Evolutionary conservation across 1,140 invertebrate genomes (phyloP), one percentile per base, ranked within the genome.

Genomic region (Episyrphus balteatus): DNA sequence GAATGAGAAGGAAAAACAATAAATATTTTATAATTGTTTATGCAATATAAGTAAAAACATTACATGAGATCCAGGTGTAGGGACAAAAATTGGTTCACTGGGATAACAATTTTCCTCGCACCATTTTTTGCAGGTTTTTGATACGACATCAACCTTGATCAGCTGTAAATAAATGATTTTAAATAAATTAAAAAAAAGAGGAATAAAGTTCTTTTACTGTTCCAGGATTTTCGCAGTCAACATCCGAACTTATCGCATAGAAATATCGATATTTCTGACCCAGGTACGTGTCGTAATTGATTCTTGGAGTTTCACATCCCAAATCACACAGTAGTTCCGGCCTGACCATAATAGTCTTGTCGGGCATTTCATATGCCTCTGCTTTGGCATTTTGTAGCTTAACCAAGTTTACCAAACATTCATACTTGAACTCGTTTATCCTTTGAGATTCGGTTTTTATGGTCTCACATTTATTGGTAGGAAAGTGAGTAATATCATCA

Each of bases 211-310:
- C 10, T 60, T 71, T 75, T 71, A 89, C 85, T 38, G 79, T 80
- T 58, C 87, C 88, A 6, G 87, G 86, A 71, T 86, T 84, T 3
- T 82, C 75, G 3, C 78, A 69, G 62, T 91, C 87, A 2, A 91
- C 85, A 67, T 92, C 88, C 12, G 84, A 84, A 50, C 86, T 88
- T 39, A 92, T 90, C 0, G 86, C 88, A 59, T 93, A 94, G 62
- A 92, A 92, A 65, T 86, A 93, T 46, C 79, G 73, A 62, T 94
- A 93, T 8, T 75, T 70, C 48, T 61, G 71, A 55, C 86, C 86
- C 46, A 83, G 75, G 66, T 73, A 73, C 13, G 61, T 57, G 18
- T 82, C 77, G 49, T 87, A 86, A 70, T 90, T 81, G 44, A 92
- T 82, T 40, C 82, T 73, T 0, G 90, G 89, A 1, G 88, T 86